Evolutionary conservation across 2,797 vertebrate species (phyloP).

Genomic region (Clamator glandarius): DNA sequence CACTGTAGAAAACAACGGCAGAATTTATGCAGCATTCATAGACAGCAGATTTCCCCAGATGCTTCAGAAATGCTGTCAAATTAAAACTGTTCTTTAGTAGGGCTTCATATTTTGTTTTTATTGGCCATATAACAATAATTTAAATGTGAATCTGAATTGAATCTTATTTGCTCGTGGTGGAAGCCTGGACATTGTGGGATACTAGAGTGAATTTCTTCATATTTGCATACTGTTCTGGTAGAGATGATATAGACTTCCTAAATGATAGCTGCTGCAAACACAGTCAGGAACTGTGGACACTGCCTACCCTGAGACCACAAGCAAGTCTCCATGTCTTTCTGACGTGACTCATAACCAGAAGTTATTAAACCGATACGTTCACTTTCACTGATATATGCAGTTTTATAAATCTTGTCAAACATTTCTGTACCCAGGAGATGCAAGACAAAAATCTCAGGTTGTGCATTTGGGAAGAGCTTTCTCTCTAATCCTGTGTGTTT

Average conservation of each 20-base stretch:
- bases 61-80: slow-evolving; percentile 63
- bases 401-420: not conserved
- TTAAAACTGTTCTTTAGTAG: slow-evolving; percentile 60
- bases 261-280: not conserved
- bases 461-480: not conserved
- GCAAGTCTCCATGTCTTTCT: not conserved
- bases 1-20: slow-evolving; percentile 26
- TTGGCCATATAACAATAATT: slow-evolving; percentile 46
- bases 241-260: not conserved
- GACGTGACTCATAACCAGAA: not conserved
- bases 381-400: not conserved
- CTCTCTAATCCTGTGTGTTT: not conserved
- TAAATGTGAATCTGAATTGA: slow-evolving; percentile 55
- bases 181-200: slow-evolving; percentile 12
- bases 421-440: not conserved
- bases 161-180: slow-evolving; percentile 55
- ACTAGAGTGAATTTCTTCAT: not conserved
- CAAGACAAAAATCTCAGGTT: not conserved
- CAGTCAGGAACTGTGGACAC: not conserved
- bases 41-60: slow-evolving; percentile 60
- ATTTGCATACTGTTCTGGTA: not conserved
- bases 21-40: slow-evolving; percentile 41
- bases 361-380: not conserved
- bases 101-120: slow-evolving; percentile 53
- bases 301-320: not conserved